Evolutionary conservation across 37 sponge, comb jelly and placozoan species (phyloP).

Genomic region (Oscarella lobularis): DNA sequence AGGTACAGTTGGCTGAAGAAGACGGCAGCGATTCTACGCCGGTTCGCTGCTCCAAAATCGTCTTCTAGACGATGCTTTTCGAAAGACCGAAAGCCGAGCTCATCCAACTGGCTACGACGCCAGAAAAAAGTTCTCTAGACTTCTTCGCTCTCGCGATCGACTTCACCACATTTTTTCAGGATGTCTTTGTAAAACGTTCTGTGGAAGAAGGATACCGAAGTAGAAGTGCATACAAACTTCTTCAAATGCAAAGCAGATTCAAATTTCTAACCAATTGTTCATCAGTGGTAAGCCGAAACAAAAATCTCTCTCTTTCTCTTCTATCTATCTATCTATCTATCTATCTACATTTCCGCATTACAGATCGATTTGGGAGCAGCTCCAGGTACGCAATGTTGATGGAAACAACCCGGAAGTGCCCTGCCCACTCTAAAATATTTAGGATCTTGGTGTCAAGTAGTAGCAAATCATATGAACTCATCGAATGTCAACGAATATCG

Average conservation of each 20-base stretch:
- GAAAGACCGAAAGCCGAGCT: neutral
- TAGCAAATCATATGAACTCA: neutral
- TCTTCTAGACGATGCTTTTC: neutral
- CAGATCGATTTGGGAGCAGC: neutral
- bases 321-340: neutral
- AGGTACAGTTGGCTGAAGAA: neutral
- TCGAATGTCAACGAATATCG: neutral
- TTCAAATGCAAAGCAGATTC: slow-evolving; percentile 61
- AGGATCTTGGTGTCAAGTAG: neutral
- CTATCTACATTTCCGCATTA: neutral
- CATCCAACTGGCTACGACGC: neutral
- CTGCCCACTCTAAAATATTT: neutral
- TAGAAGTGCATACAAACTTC: slow-evolving; percentile 71
- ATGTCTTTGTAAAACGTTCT: slow-evolving; percentile 46
- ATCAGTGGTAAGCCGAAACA: slow-evolving; percentile 29
- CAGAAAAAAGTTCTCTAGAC: neutral
- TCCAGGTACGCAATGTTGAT: neutral
- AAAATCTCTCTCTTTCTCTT: too few relatives aligned
- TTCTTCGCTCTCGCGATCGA: too few relatives aligned
- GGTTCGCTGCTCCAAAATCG: neutral
- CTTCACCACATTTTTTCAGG: too few relatives aligned
- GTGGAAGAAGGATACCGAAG: slow-evolving; percentile 33
- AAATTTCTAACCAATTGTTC: slow-evolving; percentile 42
- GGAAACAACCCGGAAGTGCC: neutral
- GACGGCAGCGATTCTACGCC: neutral